Conservation (phyloP, 2,888 invertebrate species). For the Zeuzera pyrina region DNA sequence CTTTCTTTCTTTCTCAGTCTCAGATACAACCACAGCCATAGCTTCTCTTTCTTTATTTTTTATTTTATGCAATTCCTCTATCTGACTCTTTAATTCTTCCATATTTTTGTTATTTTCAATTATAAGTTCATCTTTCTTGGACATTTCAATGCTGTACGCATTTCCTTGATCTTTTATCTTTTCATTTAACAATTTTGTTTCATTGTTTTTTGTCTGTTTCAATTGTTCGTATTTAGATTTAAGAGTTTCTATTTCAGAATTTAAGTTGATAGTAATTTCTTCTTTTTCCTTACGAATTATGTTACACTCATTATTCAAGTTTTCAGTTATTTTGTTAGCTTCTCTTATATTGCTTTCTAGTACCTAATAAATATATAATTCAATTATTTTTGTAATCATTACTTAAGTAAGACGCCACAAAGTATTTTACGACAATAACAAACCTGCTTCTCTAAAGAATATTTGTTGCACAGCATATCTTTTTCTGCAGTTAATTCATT, state of each 20-base stretch:
- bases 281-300: conserved; percentile 26
- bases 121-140: conserved; percentile 29
- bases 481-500: conserved; percentile 24
- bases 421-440: conserved; percentile 22
- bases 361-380: conserved; percentile 34
- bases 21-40: conserved; percentile 24
- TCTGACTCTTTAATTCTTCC: conserved; percentile 27
- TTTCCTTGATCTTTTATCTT: conserved; percentile 26
- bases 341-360: conserved; percentile 32
- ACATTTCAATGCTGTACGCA: conserved; percentile 21
- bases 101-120: conserved; percentile 23
- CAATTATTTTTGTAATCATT: conserved; percentile 6
- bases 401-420: conserved; percentile 24
- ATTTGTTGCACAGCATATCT: conserved; percentile 23
- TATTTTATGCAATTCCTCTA: conserved; percentile 28
- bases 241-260: conserved; percentile 28
- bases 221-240: conserved; percentile 26
- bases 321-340: conserved; percentile 23
- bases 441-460: conserved; percentile 45
- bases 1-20: conserved; percentile 45
- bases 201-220: conserved; percentile 27
- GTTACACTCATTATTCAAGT: conserved; percentile 23
- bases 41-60: conserved; percentile 40
- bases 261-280: conserved; percentile 22
- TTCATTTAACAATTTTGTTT: conserved; percentile 31